These are phyloP conservation scores for Pipra filicauda DNA, from an alignment of 2,113 vertebrate species.

Conservation along the genomic window DNA sequence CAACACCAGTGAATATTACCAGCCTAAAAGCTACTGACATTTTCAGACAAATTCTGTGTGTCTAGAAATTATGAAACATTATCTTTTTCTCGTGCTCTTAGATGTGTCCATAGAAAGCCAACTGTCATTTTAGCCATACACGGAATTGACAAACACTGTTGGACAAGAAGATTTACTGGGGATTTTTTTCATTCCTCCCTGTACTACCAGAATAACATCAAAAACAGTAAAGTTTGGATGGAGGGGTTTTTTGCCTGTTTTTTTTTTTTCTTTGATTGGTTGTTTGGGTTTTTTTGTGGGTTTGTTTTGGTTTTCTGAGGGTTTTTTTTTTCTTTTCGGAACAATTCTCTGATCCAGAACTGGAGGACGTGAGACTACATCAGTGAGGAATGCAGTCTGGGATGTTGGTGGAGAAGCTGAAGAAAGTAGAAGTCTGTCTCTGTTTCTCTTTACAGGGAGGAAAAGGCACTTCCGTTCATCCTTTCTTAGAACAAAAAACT, in stretches of 20 bases:
- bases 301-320: too few relatives aligned
- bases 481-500: not conserved
- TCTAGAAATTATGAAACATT: not conserved
- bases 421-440: not conserved
- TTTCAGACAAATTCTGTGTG: not conserved
- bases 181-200: not conserved
- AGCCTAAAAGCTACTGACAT: not conserved
- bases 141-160: not conserved
- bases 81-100: not conserved
- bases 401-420: not conserved
- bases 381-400: not conserved
- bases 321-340: not conserved
- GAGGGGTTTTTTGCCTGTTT: rapidly evolving
- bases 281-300: too few relatives aligned
- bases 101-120: not conserved
- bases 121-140: not conserved
- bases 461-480: not conserved
- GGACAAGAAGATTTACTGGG: not conserved
- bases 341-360: not conserved
- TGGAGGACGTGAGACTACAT: rapidly evolving
- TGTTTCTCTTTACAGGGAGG: not conserved
- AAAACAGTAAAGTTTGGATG: not conserved
- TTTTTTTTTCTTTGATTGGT: too few relatives aligned
- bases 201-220: not conserved
- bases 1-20: not conserved